phyloP scores from a whole-genome alignment of 1,140 invertebrate species.

The Lerema accius region DNA sequence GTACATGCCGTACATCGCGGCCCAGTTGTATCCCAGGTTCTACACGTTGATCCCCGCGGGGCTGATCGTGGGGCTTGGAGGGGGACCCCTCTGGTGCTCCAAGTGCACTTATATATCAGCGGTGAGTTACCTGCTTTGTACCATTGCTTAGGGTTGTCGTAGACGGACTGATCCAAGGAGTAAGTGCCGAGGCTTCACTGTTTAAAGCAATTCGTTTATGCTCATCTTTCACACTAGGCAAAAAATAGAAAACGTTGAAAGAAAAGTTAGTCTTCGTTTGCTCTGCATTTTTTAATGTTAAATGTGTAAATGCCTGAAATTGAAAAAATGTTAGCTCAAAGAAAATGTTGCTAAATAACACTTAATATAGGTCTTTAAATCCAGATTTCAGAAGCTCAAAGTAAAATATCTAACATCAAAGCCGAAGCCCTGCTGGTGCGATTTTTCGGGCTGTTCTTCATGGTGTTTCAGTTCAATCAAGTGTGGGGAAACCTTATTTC shows the following conservation, averaged over 20 bases:
- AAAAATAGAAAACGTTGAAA: too few relatives aligned
- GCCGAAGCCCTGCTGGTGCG: slow-evolving; percentile 89
- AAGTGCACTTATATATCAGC: slow-evolving; percentile 95
- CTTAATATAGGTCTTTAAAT: too few relatives aligned
- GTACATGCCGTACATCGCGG: slow-evolving; percentile 93
- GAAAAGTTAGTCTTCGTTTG: too few relatives aligned
- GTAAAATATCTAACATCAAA: slow-evolving; percentile 85
- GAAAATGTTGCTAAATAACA: too few relatives aligned
- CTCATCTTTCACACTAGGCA: too few relatives aligned
- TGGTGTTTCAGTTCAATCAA: slow-evolving; percentile 95
- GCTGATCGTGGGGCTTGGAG: slow-evolving; percentile 91
- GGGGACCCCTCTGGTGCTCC: slow-evolving; percentile 93
- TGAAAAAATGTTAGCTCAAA: too few relatives aligned
- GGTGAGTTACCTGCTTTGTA: slow-evolving; percentile 62
- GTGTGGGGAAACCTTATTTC: slow-evolving; percentile 97
- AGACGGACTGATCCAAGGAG: too few relatives aligned
- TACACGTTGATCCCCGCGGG: slow-evolving; percentile 94
- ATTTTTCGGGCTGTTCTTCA: slow-evolving; percentile 96
- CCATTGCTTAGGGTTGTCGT: too few relatives aligned
- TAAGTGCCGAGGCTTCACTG: too few relatives aligned
- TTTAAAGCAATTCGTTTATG: too few relatives aligned
- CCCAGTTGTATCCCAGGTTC: slow-evolving; percentile 92
- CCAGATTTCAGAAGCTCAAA: slow-evolving; percentile 86
- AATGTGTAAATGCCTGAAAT: too few relatives aligned
- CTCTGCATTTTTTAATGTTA: too few relatives aligned